Conservation (phyloP, 1,140 invertebrate genomes). For the Trachymyrmex cornetzi region DNA sequence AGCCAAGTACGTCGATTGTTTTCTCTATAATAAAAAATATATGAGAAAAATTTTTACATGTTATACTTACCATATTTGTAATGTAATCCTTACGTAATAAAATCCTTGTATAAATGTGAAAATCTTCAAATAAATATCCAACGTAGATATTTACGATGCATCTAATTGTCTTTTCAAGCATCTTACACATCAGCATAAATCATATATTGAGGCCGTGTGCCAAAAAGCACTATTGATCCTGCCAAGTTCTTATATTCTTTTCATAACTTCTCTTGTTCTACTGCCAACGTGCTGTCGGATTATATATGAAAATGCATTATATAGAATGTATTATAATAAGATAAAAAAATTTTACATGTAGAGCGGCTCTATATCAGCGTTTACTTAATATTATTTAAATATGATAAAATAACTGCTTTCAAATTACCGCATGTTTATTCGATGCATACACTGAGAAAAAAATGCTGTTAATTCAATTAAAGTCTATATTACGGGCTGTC, state of each 20-base stretch:
- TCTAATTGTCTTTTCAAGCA: slow-evolving; percentile 15
- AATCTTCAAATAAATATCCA: background rate
- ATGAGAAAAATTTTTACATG: background rate
- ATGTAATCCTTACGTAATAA: background rate
- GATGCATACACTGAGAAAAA: too few species aligned
- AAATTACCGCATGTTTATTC: background rate
- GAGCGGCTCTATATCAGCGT: too few species aligned
- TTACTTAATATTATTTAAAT: slow-evolving; percentile 4
- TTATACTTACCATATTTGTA: background rate
- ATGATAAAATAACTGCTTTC: background rate
- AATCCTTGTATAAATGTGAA: background rate
- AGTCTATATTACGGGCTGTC: too few species aligned
- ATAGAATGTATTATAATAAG: background rate
- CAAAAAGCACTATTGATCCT: slow-evolving; percentile 27
- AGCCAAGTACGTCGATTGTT: background rate
- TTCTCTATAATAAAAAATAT: background rate
- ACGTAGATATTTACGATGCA: background rate
- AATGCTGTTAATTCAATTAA: too few species aligned
- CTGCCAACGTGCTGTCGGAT: slow-evolving; percentile 22
- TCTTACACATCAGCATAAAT: slow-evolving; percentile 4
- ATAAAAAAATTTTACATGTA: background rate
- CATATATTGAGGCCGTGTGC: background rate
- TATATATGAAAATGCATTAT: background rate
- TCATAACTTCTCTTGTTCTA: slow-evolving; percentile 2
- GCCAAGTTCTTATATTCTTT: slow-evolving; percentile 24